A percentile compares a stretch with the other conserved stretches of the same genome.
Conservation (phyloP, 2,113 vertebrate genomes). For the Phrynosoma platyrhinos region DNA sequence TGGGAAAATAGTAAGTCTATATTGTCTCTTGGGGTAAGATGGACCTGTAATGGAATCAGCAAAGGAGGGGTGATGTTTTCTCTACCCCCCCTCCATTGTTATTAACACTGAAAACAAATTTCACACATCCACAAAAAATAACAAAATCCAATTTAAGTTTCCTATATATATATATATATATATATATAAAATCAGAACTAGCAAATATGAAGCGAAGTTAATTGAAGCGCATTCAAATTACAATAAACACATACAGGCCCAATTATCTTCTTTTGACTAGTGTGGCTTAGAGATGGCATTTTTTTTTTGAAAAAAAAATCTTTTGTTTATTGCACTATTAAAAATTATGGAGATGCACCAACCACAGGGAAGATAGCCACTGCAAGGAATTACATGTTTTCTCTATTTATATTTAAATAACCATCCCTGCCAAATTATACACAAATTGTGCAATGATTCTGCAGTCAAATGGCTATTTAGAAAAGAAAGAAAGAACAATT, state of each 20-base stretch:
- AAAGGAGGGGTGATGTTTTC: slow-evolving; percentile 45
- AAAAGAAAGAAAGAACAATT: slow-evolving; percentile 69
- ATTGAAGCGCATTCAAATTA: slow-evolving; percentile 81
- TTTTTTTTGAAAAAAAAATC: slow-evolving; percentile 53
- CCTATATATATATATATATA: slow-evolving; percentile 65
- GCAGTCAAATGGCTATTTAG: slow-evolving; percentile 82
- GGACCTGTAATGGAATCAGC: slow-evolving; percentile 78
- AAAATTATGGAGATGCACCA: slow-evolving; percentile 76
- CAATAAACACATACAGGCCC: slow-evolving; percentile 78
- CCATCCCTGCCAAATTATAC: slow-evolving; percentile 81
- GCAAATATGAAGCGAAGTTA: slow-evolving; percentile 83
- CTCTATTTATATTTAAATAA: slow-evolving; percentile 88
- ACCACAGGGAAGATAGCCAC: slow-evolving; percentile 74
- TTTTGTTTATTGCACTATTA: slow-evolving; percentile 81
- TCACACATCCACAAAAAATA: slow-evolving; percentile 61
- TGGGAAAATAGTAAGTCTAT: slow-evolving; percentile 50
- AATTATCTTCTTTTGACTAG: slow-evolving; percentile 80
- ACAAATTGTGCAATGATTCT: slow-evolving; percentile 81
- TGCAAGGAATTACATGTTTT: slow-evolving; percentile 78
- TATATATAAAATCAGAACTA: slow-evolving; percentile 54
- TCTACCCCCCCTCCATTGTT: slow-evolving; percentile 29
- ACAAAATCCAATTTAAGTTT: slow-evolving; percentile 82
- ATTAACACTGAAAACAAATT: slow-evolving; percentile 76
- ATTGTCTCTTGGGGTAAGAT: slow-evolving; percentile 55
- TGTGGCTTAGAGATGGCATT: slow-evolving; percentile 74